These are phyloP conservation scores for Ptychochromis oligacanthus DNA, from an alignment of 2,113 vertebrate genomes.

Conservation along the genomic window DNA sequence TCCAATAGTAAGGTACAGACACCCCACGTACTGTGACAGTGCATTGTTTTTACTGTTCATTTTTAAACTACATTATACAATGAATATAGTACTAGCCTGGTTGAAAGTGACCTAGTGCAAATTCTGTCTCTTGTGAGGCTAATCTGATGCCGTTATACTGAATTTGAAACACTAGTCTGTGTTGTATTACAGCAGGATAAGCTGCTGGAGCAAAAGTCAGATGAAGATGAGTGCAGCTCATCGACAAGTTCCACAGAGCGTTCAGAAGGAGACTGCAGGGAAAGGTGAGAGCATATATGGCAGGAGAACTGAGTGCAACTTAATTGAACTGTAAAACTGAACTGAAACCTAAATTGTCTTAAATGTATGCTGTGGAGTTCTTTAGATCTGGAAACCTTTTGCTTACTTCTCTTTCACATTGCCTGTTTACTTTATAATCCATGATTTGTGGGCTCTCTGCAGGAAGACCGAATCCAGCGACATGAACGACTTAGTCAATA, in stretches of 20 bases:
- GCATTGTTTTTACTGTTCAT: neutral
- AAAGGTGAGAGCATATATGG: constrained; percentile 74
- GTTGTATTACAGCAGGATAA: constrained; percentile 52
- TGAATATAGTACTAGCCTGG: neutral
- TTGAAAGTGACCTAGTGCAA: neutral
- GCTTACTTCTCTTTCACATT: too few relatives aligned
- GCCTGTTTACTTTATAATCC: neutral
- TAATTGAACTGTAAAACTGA: neutral
- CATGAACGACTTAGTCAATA: constrained; percentile 91
- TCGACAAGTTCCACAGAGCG: constrained; percentile 94
- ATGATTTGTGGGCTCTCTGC: constrained; percentile 14
- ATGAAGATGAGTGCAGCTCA: constrained; percentile 89
- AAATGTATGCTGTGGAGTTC: neutral
- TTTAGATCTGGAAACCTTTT: too few relatives aligned
- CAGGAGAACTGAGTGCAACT: neutral
- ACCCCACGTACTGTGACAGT: neutral
- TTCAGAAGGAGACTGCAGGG: constrained; percentile 88
- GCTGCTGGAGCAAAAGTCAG: constrained; percentile 73
- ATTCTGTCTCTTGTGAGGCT: neutral
- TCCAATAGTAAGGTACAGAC: constrained; percentile 54
- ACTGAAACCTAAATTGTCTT: neutral
- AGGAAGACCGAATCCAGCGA: constrained; percentile 86
- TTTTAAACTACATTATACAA: neutral
- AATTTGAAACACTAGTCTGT: neutral
- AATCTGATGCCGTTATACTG: neutral